Base-by-base conservation (phyloP, 2,888 invertebrate species). In the Sinotaia quadrata region DNA sequence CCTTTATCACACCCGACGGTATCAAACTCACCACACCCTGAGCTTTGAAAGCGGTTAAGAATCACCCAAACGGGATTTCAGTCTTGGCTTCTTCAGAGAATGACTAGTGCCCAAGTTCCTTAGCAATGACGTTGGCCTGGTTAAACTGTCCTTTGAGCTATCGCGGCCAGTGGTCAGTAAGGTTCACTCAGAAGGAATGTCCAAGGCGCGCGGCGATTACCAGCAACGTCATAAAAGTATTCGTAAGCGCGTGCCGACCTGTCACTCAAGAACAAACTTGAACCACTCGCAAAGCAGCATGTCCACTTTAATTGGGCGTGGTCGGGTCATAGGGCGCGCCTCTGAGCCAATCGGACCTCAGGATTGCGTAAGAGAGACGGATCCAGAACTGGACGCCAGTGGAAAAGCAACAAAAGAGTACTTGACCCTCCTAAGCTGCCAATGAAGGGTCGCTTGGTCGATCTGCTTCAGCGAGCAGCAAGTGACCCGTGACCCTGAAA, bases 331-430 rank as follows among this genome's bases (percentile, higher is more conserved):
- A 37, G 49, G 51, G 34, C 34, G 51, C 62, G 24, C 24, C 51
- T 49, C 51, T 49, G 36, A 51, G 36, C 62, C 62, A 62, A 62
- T 62, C 62, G 37, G 51, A 18, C 21, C 34, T 10, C 52, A 49
- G 49, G 51, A 62, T 62, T 62, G 51, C 62, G 62, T 62, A 62
- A 62, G 24, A 37, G n/a, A 49, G 51, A 1, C 7, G 47, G 1
- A 7, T n/a, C 47, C n/a, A 47, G 47, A 15, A 2, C 1, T 12
- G 47, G 8, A 24, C 47, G 47, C n/a, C 12, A 7, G n/a, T 15
- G 24, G 47, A n/a, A 18, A 2, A 47, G 47, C 0, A 24, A 0
- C 12, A 12, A 4, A 8, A 18, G 47, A 47, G n/a, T 47, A 8
- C 47, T 47, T 47, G 47, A 47, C 47, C 47, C 47, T 47, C 1